A percentile compares a stretch with the other conserved stretches of the same genome.
These are phyloP conservation scores for Hybognathus amarus DNA, from an alignment of 2,797 vertebrate species.

Conservation along the genomic window DNA sequence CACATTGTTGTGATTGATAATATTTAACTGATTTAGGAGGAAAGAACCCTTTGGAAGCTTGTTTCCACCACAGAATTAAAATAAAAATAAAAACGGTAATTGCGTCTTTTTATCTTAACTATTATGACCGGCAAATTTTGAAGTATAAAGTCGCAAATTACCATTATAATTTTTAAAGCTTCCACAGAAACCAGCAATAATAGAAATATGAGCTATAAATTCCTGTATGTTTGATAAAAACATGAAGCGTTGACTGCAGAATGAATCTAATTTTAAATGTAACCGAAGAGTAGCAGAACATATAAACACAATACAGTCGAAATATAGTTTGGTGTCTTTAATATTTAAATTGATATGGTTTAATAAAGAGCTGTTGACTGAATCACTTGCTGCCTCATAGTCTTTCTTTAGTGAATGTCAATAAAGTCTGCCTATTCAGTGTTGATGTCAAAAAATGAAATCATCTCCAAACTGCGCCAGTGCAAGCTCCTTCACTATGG, in stretches of 20 bases:
- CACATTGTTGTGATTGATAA: conserved; percentile 77
- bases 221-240: neutral
- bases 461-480: conserved; percentile 76
- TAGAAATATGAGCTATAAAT: neutral
- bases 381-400: neutral
- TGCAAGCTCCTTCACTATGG: conserved; percentile 73
- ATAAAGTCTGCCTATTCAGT: neutral
- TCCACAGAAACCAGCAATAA: conserved; percentile 24
- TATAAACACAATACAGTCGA: neutral
- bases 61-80: neutral
- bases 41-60: neutral
- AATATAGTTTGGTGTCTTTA: conserved; percentile 15
- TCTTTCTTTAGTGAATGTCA: neutral
- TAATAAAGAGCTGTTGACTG: conserved; percentile 16
- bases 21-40: neutral
- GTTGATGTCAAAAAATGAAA: neutral
- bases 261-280: neutral
- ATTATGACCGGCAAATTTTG: neutral
- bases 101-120: neutral
- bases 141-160: neutral
- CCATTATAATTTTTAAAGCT: neutral
- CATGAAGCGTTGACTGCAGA: neutral
- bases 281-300: neutral
- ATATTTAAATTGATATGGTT: neutral
- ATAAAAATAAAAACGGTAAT: neutral